Base-by-base conservation (phyloP, 2,888 invertebrate species). In the Clivina fossor region DNA sequence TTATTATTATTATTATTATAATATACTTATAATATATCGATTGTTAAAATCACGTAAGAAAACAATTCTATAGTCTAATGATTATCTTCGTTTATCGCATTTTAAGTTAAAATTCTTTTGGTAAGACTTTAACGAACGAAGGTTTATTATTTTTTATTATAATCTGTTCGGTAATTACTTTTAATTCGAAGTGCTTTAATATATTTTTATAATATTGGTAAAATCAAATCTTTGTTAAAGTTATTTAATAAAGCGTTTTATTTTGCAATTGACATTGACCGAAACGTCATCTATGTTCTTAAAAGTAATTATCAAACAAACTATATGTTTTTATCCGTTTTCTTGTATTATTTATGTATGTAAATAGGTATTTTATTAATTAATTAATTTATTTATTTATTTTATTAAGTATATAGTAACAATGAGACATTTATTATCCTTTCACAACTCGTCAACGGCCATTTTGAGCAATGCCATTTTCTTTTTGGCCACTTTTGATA, bases 401-500 rank as follows among this genome's bases (percentile, higher is more conserved):
- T 7, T 38, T 4, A 11, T 19, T 18, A 38, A 38, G 38, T 28
- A 18, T 28, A 30, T 38, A 38, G 18, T 38, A 44, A 53, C 53
- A 35, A 53, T 28, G 37, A 44, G 58, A 58, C 48, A 55, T 57
- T 69, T 68, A 26, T 26, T 38, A 28, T 54, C 32, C 30, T 40
- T 44, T 59, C 50, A 74, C 61, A 73, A 64, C 65, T 74, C 75
- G 62, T 75, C 86, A 32, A 86, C 86, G 72, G 88, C 90, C 91
- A 91, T 90, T 77, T 88, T 88, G 71, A 91, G 83, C 73, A 92
- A 79, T 77, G 88, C 86, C 80, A 90, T 81, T 73, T 91, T 91
- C 77, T 90, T 90, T 76, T 92, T 90, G 64, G 92, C 92, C 66
- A 93, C 90, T 76, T 92, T 93, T 61, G 93, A 93, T 77, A 91